Evolutionary conservation across 2,113 vertebrate genomes (phyloP).

Genomic region (Sebastes fasciatus): DNA sequence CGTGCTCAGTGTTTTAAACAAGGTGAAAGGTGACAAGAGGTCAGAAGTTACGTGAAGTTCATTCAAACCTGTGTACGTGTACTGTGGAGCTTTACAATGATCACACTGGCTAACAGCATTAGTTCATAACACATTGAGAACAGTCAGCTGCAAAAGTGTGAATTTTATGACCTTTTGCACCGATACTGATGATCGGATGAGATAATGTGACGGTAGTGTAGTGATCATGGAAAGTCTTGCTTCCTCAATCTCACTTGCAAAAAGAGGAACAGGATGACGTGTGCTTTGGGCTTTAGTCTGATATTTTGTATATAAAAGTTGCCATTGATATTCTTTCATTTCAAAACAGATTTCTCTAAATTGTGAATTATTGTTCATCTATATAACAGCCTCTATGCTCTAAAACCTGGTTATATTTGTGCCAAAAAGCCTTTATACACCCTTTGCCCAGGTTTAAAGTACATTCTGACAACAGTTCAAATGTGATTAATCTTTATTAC

Average conservation of each 20-base stretch:
- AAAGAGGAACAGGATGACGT: constrained; percentile 5
- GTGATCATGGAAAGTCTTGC: background rate
- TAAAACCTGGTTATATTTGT: background rate
- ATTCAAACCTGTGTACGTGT: background rate
- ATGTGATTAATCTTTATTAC: constrained; percentile 1
- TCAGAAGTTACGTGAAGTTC: constrained; percentile 43
- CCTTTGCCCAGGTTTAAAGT: background rate
- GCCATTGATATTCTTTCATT: background rate
- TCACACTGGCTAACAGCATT: background rate
- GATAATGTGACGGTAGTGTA: background rate
- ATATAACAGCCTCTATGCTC: background rate
- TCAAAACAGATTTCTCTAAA: background rate
- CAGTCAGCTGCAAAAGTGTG: background rate
- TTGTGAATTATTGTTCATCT: too few species aligned
- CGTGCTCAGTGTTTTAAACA: background rate
- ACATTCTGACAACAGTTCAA: background rate
- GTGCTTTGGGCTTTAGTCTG: background rate
- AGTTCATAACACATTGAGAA: background rate
- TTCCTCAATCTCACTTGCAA: background rate
- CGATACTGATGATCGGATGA: background rate
- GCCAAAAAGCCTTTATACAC: background rate
- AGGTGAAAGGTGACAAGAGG: constrained; percentile 49
- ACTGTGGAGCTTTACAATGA: background rate
- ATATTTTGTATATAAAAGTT: background rate
- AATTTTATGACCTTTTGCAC: constrained; percentile 6